Evolutionary conservation across 2,888 invertebrate species (phyloP), one percentile per base, ranked within the genome.

Genomic region (Melipona beecheii): DNA sequence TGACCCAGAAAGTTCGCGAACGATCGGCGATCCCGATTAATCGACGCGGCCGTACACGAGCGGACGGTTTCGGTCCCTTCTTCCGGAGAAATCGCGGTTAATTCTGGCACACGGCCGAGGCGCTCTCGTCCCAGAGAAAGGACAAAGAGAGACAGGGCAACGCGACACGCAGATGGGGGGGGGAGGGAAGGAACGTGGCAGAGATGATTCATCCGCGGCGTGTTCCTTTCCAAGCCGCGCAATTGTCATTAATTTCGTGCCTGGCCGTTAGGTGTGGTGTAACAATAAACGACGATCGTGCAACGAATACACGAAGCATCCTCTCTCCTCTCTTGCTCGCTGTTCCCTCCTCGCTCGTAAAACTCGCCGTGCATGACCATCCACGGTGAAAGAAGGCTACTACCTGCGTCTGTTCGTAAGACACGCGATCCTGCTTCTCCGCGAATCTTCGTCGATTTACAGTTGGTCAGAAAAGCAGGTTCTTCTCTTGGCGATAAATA

Each of bases 41-140:
- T 81, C 82, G 75, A 11, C 56, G 21, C 31, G 65, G 62, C 52
- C 54, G 73, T 70, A 31, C 58, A 49, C 52, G 52, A 58, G 49
- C 66, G 43, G 50, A 64, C 71, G 77, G 74, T 78, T 82, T 81
- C 84, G 78, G 69, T 66, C 36, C 49, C 27, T 70, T 81, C 80
- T 86, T 80, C 80, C 85, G 86, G 87, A 83, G 90, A 89, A 89
- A 89, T 89, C 88, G 85, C 83, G 86, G 89, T 85, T 88, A 87
- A 80, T 84, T 78, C 83, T 80, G 73, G 66, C 71, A 65, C 77
- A 82, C 36, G 68, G 79, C 24, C 81, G 82, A 79, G 89, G 82
- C 89, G 82, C 85, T 27, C 27, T 70, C 85, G 80, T 66, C 56
- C 82, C 81, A 81, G 82, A 81, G 82, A 79, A 81, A 78, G 84